Conservation (phyloP, 2,888 invertebrate genomes). For the Tachina lurida region DNA sequence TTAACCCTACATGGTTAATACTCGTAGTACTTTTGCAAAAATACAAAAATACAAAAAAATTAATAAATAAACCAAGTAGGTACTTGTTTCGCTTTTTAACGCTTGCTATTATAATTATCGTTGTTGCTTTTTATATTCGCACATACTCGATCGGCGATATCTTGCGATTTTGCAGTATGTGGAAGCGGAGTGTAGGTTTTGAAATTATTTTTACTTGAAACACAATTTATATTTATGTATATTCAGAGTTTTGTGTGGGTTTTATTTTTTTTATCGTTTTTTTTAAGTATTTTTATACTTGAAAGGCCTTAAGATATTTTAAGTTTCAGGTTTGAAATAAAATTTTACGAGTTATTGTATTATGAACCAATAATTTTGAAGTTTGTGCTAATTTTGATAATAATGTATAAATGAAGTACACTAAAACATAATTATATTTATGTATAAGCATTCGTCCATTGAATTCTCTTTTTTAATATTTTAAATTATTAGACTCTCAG, state of each 20-base stretch:
- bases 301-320: slow-evolving; percentile 27
- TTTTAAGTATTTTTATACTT: slow-evolving; percentile 10
- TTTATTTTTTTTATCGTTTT: slow-evolving; percentile 21
- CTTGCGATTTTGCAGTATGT: slow-evolving; percentile 23
- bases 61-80: slow-evolving; percentile 3
- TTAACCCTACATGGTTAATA: slow-evolving; percentile 49
- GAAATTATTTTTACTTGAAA: slow-evolving; percentile 53
- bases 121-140: slow-evolving; percentile 5
- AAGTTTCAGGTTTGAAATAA: slow-evolving; percentile 6
- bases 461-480: too few relatives aligned
- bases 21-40: slow-evolving; percentile 48
- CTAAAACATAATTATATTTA: neutral
- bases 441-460: too few relatives aligned
- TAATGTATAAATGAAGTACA: neutral
- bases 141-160: slow-evolving; percentile 6
- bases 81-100: slow-evolving; percentile 28
- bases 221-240: slow-evolving; percentile 35
- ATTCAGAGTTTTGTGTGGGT: slow-evolving; percentile 52
- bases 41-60: slow-evolving; percentile 17
- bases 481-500: too few relatives aligned
- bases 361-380: slow-evolving; percentile 17
- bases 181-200: slow-evolving; percentile 50
- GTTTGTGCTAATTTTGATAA: slow-evolving; percentile 41
- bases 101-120: slow-evolving; percentile 24
- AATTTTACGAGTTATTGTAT: slow-evolving; percentile 3